A percentile compares a stretch with the other conserved stretches of the same genome.
Conservation (phyloP, 2,797 vertebrate genomes). For the Chelmon rostratus region DNA sequence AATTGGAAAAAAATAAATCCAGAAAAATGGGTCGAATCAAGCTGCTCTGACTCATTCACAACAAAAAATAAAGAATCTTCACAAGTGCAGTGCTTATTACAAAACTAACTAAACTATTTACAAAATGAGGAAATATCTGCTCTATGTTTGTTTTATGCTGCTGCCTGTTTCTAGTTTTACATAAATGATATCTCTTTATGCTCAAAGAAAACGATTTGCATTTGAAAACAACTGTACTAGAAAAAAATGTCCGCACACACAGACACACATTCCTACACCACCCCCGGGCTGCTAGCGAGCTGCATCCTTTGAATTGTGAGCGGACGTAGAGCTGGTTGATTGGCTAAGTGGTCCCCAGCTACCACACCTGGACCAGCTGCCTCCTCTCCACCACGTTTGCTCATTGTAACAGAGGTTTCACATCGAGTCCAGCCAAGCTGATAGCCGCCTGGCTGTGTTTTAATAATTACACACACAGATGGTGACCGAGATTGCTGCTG, state of each 20-base stretch:
- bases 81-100: neutral
- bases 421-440: neutral
- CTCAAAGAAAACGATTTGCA: neutral
- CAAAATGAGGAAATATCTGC: neutral
- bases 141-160: slow-evolving; percentile 4
- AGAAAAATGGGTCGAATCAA: neutral
- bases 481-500: slow-evolving; percentile 40
- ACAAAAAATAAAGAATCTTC: slow-evolving; percentile 4
- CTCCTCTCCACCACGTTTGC: slow-evolving; percentile 36
- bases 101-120: neutral
- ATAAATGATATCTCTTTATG: neutral
- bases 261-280: neutral
- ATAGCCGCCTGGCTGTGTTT: slow-evolving; percentile 47
- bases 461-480: slow-evolving; percentile 68
- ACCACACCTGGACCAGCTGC: slow-evolving; percentile 45
- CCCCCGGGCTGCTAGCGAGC: neutral
- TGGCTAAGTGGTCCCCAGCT: slow-evolving; percentile 30
- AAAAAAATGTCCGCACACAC: neutral
- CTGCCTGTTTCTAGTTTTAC: neutral
- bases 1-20: neutral
- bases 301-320: slow-evolving; percentile 11
- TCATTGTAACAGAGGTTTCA: slow-evolving; percentile 29
- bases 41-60: neutral
- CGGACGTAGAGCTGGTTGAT: slow-evolving; percentile 26
- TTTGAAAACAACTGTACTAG: neutral